Base-by-base conservation (phyloP, 2,888 invertebrate genomes). In the Nycteola revayana region DNA sequence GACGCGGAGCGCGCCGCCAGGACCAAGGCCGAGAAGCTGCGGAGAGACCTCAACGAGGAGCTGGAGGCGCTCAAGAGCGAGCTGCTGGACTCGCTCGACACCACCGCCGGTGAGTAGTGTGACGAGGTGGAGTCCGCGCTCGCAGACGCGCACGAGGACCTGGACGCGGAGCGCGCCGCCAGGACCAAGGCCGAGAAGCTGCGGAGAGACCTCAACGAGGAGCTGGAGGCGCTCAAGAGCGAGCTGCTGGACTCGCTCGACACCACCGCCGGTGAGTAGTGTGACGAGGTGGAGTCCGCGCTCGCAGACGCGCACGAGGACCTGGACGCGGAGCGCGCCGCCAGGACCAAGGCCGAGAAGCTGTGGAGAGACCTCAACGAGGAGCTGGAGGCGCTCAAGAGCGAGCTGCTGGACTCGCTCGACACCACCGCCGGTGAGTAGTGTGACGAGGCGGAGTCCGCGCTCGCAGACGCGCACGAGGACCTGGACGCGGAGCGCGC, bases 11-110 rank as follows among this genome's bases (percentile, higher is more conserved):
- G 97, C 48, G 93, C 91, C 7, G 95, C 97, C 0, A 86, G 98
- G 42, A 94, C 94, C 61, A 98, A 98, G 86, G 99, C 99, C 0
- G 99, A 99, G 81, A 98, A 98, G 75, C 93, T 96, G 56, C 94
- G 96, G 58, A 91, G 98, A 6, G 99, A 99, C 75, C 90, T 99
- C 48, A 97, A 97, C 76, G 21, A 21, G 21, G 99, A 98, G 88
- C 89, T 98, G 33, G 98, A 99, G 81, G 98, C 21, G 9, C 90
- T 98, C 52, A 98, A 98, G 88, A 98, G 96, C n/a, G 21, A 21
- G 21, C 21, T 21, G 21, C 21, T 21, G 7, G 21, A 21, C 21
- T 21, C 21, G 21, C 21, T 21, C 21, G 21, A 7, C 28, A 25
- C 24, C 9, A n/a, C 10, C 7, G 6, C 17, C n/a, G 10, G 9